Evolutionary conservation across 2,113 vertebrate genomes (phyloP).

Genomic region (Phyllopteryx taeniolatus): DNA sequence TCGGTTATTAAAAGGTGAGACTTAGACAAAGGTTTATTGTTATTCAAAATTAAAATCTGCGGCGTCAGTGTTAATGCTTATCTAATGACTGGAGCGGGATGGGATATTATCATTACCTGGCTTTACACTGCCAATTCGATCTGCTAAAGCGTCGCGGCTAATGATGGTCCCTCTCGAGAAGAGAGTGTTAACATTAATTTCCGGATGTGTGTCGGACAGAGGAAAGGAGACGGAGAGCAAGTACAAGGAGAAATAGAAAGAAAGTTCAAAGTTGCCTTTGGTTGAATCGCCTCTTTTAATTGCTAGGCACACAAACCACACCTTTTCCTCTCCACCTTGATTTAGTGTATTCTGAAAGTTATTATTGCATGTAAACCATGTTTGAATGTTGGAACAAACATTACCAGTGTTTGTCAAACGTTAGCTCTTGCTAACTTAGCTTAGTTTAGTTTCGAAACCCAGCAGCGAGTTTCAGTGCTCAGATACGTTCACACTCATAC

Average conservation of each 20-base stretch:
- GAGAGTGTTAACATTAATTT: background rate
- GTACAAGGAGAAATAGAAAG: background rate
- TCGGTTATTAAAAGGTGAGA: slow-evolving; percentile 61
- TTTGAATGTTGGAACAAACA: too few relatives aligned
- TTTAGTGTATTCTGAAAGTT: slow-evolving; percentile 9
- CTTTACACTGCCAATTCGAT: background rate
- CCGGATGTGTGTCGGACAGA: background rate
- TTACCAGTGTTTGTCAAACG: too few relatives aligned
- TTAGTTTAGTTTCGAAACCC: too few relatives aligned
- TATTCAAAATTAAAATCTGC: slow-evolving; percentile 47
- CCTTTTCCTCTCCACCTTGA: too few relatives aligned
- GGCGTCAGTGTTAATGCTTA: slow-evolving; percentile 29
- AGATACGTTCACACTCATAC: too few relatives aligned
- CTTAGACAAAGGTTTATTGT: slow-evolving; percentile 36
- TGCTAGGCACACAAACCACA: too few relatives aligned
- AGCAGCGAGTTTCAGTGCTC: too few relatives aligned
- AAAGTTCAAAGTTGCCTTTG: too few relatives aligned
- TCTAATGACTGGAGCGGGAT: slow-evolving; percentile 19
- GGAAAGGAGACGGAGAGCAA: too few relatives aligned
- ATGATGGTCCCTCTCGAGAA: background rate
- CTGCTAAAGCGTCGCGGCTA: background rate
- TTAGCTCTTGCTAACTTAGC: too few relatives aligned
- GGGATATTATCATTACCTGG: slow-evolving; percentile 17
- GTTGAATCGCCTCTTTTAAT: too few relatives aligned
- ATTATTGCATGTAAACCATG: too few relatives aligned